Base-by-base conservation (phyloP, 2,797 vertebrate species). In the Anas bernieri region DNA sequence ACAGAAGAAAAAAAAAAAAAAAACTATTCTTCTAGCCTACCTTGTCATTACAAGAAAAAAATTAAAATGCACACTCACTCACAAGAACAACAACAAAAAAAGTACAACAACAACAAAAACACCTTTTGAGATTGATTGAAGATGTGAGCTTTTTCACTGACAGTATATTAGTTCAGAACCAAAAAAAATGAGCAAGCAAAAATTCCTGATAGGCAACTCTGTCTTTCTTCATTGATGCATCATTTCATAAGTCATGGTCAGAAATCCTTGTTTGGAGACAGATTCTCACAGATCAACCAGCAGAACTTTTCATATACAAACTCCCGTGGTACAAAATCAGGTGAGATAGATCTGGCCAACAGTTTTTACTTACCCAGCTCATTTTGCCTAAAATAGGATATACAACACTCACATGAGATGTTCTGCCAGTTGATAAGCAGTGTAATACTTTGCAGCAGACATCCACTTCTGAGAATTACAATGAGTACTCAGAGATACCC, bases 51-150 rank as follows among this genome's bases (percentile, higher is more conserved):
- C 35, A 72, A 69, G n/a, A 81, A 81, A 88, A 72, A 52, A 33
- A 25, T 21, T n/a, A 50, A 48, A 55, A 48, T 30, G 11, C 50
- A 59, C 14, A 21, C 30, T 33, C 33, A 35, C 33, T 50, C 10
- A n/a, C 43, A 21, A 28, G 15, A 52, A 10, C 37, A 22, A 48
- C 46, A 18, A 31, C 39, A 43, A 75, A 72, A 62, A 62, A 48
- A 25, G 23, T 25, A 25, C 48, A 50, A 25, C 48, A 48, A 13
- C 46, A 72, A 45, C 3, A 9, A 45, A 64, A 70, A 70, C 74
- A 86, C 48, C 20, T 11, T 78, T 86, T 80, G 68, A 88, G 68
- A 83, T 81, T 93, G 90, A 94, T 46, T 72, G 83, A 95, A 86
- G 68, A 92, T 80, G 37, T 74, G 85, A 92, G 33, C 68, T 70